Base-by-base conservation (phyloP, 2,888 invertebrate species). In the Callosobruchus maculatus region DNA sequence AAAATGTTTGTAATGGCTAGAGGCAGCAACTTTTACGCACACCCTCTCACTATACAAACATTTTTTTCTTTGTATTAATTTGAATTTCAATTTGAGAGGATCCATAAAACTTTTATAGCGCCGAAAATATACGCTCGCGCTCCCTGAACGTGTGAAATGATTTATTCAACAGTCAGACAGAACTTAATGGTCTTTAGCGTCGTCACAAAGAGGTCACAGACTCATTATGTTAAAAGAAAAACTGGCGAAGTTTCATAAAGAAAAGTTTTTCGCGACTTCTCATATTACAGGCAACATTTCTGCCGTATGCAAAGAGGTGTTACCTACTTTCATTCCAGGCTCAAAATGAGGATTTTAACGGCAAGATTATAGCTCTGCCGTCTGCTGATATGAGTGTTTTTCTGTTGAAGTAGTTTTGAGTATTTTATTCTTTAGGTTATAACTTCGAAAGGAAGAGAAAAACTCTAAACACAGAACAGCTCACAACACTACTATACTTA, bases 81-180 rank as follows among this genome's bases (percentile, higher is more conserved):
- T 71, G 66, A 71, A 71, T 71, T 71, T 71, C 30, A 31, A 22
- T 71, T 31, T 71, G 18, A 20, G 49, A n/a, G 71, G 71, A 71
- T 7, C 31, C 71, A 71, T 71, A 71, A 71, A 71, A 71, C 21
- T 66, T 71, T 71, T 31, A 71, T n/a, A 9, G 31, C 22, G 21
- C 21, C 21, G 5, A 71, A 71, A 71, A 71, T 71, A 13, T 71
- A 31, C 31, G 71, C 49, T 49, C 49, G 18, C 31, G 71, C 49
- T 49, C 49, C 49, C 13, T 49, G 49, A 49, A 49, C 49, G 49
- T 49, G 49, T 49, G 49, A 49, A 49, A 49, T 49, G 49, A 49
- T 49, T 49, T 49, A 49, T 49, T 49, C 49, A 49, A 49, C 13
- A 49, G 49, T 49, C 49, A 49, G 49, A 49, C 7, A 18, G 49